Conservation (phyloP, 1,140 invertebrate genomes). For the Drosophila grimshawi region DNA sequence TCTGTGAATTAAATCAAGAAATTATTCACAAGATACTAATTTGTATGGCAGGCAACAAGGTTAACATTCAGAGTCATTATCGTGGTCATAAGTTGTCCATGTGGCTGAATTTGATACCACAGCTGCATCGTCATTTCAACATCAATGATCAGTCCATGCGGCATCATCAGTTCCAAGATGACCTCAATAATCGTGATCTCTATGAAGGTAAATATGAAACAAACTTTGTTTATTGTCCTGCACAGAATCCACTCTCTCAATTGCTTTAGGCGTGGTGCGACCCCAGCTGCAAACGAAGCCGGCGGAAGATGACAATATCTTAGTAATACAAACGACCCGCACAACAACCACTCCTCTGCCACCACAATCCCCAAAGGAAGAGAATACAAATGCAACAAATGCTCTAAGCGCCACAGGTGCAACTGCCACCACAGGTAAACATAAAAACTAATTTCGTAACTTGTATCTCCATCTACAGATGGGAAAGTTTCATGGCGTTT, state of each 20-base stretch:
- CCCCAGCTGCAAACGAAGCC: constrained; percentile 79
- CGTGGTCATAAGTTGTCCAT: constrained; percentile 96
- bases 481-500: not conserved
- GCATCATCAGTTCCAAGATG: constrained; percentile 91
- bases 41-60: constrained; percentile 86
- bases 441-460: not conserved
- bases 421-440: constrained; percentile 59
- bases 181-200: constrained; percentile 84
- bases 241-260: not conserved
- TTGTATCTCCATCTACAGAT: not conserved
- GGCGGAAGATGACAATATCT: constrained; percentile 71
- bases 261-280: constrained; percentile 86
- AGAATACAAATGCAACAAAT: constrained; percentile 51
- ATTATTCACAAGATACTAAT: not conserved
- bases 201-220: constrained; percentile 64
- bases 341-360: constrained; percentile 83
- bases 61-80: constrained; percentile 92
- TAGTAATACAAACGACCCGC: constrained; percentile 61
- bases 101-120: constrained; percentile 95
- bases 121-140: constrained; percentile 91
- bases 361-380: constrained; percentile 48
- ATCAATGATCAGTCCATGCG: constrained; percentile 90
- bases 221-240: not conserved
- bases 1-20: not conserved
- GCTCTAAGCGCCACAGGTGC: constrained; percentile 39